Evolutionary conservation across 1,140 invertebrate species (phyloP).

Genomic region (Lordiphosa stackelbergi): DNA sequence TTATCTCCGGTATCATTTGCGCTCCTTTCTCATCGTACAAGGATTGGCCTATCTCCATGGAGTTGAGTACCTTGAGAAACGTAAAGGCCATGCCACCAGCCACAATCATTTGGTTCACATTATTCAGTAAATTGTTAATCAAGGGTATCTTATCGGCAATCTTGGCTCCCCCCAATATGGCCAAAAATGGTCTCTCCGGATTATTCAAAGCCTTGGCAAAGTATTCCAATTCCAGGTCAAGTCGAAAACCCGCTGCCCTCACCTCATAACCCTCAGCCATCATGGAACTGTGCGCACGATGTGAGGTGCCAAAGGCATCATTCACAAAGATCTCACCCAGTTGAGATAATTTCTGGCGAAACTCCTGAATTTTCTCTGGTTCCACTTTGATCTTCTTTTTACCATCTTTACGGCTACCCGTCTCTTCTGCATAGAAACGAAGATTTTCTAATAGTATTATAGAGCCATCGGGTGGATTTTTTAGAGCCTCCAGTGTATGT

Average conservation of each 20-base stretch:
- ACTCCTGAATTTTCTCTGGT: slow-evolving; percentile 83
- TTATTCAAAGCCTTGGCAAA: slow-evolving; percentile 98
- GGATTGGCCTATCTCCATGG: slow-evolving; percentile 97
- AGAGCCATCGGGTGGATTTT: slow-evolving; percentile 89
- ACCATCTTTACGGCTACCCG: slow-evolving; percentile 95
- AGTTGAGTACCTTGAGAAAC: slow-evolving; percentile 94
- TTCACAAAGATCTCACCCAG: slow-evolving; percentile 98
- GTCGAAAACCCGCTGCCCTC: slow-evolving; percentile 94
- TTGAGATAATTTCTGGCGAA: slow-evolving; percentile 92
- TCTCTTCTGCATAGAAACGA: slow-evolving; percentile 97
- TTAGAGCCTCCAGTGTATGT: slow-evolving; percentile 91
- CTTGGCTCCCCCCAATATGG: slow-evolving; percentile 98
- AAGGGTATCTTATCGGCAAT: slow-evolving; percentile 99
- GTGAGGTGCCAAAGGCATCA: slow-evolving; percentile 99
- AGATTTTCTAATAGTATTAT: slow-evolving; percentile 98
- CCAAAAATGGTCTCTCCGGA: slow-evolving; percentile 95
- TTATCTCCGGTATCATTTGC: slow-evolving; percentile 92
- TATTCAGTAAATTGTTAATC: slow-evolving; percentile 98
- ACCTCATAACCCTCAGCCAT: slow-evolving; percentile 91
- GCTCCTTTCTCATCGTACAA: slow-evolving; percentile 96
- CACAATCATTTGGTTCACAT: slow-evolving; percentile 99
- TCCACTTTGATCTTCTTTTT: slow-evolving; percentile 85
- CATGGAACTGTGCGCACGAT: slow-evolving; percentile 97
- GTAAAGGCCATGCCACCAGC: slow-evolving; percentile 99
- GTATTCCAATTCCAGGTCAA: slow-evolving; percentile 98